Evolutionary conservation across 2,797 vertebrate genomes (phyloP).

Genomic region (Neomorphus geoffroyi): DNA sequence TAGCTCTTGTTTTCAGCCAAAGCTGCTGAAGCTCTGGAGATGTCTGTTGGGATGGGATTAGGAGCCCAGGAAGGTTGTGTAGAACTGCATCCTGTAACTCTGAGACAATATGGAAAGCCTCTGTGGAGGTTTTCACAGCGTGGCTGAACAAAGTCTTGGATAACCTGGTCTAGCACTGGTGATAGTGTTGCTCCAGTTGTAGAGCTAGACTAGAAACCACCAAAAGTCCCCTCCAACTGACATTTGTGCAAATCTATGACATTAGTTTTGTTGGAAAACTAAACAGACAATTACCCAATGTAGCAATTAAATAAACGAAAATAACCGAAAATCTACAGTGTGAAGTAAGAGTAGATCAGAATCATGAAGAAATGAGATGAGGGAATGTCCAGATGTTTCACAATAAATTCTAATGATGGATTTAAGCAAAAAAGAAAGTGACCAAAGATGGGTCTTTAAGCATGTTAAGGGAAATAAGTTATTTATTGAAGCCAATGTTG

Average conservation of each 20-base stretch:
- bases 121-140: not conserved
- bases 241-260: not conserved
- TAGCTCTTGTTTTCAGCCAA: not conserved
- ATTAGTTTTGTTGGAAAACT: not conserved
- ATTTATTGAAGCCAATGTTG: constrained; percentile 24
- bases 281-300: not conserved
- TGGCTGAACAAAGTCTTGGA: not conserved
- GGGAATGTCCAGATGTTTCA: not conserved
- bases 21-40: not conserved
- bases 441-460: not conserved
- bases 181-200: not conserved
- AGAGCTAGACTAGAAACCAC: not conserved
- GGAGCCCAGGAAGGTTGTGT: not conserved
- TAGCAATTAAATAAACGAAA: not conserved
- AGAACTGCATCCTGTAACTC: not conserved
- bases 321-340: not conserved
- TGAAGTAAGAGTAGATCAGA: not conserved
- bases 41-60: not conserved
- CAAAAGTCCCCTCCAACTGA: not conserved
- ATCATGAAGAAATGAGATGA: not conserved
- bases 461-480: not conserved
- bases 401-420: not conserved
- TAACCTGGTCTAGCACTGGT: not conserved
- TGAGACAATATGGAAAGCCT: not conserved
- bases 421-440: not conserved